phyloP scores from a whole-genome alignment of 2,888 invertebrate species.

The Troides helena region DNA sequence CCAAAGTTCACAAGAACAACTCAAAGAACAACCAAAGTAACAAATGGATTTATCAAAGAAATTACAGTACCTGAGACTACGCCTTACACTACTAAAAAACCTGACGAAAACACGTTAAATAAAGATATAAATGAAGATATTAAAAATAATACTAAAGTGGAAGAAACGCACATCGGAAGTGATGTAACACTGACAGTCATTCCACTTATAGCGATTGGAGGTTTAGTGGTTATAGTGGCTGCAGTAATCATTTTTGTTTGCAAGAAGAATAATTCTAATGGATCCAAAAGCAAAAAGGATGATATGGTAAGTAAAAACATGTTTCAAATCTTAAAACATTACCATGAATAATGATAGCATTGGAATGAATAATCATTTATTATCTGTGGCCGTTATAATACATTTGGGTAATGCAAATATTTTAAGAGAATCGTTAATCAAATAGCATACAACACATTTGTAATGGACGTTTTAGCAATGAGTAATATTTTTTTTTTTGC shows the following conservation, averaged over 20 bases:
- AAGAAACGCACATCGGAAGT: slow-evolving; percentile 57
- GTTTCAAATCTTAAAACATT: slow-evolving; percentile 10
- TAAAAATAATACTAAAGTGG: slow-evolving; percentile 50
- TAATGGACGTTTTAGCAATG: too few relatives aligned
- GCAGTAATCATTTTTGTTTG: slow-evolving; percentile 85
- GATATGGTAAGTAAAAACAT: slow-evolving; percentile 83
- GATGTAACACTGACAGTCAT: slow-evolving; percentile 83
- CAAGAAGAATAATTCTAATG: slow-evolving; percentile 83
- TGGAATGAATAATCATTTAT: slow-evolving; percentile 16
- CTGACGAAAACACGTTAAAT: slow-evolving; percentile 50
- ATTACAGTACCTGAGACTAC: slow-evolving; percentile 61
- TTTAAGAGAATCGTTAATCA: slow-evolving; percentile 9
- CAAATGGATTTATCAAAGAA: slow-evolving; percentile 47
- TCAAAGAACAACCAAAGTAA: slow-evolving; percentile 58
- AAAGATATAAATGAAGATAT: slow-evolving; percentile 43
- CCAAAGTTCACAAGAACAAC: slow-evolving; percentile 49
- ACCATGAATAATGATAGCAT: slow-evolving; percentile 15
- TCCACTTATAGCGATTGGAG: slow-evolving; percentile 85
- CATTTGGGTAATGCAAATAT: slow-evolving; percentile 12
- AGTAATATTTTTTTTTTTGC: too few relatives aligned
- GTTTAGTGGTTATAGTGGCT: slow-evolving; percentile 84
- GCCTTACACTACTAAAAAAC: slow-evolving; percentile 49
- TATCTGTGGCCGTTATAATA: slow-evolving; percentile 14
- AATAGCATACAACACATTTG: background rate
- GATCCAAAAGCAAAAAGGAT: slow-evolving; percentile 84